Conservation (phyloP, 2,888 invertebrate genomes). For the Ophioninae sp. region DNA sequence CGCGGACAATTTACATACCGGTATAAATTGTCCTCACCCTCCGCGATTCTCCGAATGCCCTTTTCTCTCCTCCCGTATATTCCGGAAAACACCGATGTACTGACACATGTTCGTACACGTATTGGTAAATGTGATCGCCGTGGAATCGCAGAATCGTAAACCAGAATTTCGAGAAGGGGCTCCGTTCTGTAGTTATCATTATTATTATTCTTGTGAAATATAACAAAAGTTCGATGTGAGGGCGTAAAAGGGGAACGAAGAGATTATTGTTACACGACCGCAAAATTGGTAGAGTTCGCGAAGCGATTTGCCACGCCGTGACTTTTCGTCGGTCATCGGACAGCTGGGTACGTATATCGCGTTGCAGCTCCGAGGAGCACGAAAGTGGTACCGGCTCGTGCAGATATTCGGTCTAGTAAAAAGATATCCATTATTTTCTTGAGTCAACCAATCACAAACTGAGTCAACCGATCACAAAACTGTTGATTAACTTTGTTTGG, state of each 20-base stretch:
- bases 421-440: too few relatives aligned
- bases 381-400: conserved; percentile 5
- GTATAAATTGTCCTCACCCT: conserved; percentile 26
- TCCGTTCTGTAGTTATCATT: conserved; percentile 37
- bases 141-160: conserved; percentile 20
- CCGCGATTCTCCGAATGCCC: not conserved
- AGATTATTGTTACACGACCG: conserved; percentile 51
- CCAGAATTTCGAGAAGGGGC: conserved; percentile 4
- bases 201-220: conserved; percentile 48
- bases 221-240: conserved; percentile 40
- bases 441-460: too few relatives aligned
- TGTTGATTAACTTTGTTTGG: too few relatives aligned
- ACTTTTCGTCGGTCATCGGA: conserved; percentile 23
- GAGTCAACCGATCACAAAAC: too few relatives aligned
- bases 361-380: conserved; percentile 14
- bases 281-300: conserved; percentile 55
- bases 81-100: conserved; percentile 8
- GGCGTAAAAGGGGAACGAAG: conserved; percentile 13
- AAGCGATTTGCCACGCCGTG: conserved; percentile 36
- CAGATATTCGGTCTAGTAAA: too few relatives aligned
- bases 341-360: not conserved
- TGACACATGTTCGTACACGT: not conserved
- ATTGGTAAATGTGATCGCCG: not conserved
- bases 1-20: conserved; percentile 24
- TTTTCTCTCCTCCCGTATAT: not conserved